Evolutionary conservation across 2,113 vertebrate genomes (phyloP).

Genomic region (Stegostoma tigrinum): DNA sequence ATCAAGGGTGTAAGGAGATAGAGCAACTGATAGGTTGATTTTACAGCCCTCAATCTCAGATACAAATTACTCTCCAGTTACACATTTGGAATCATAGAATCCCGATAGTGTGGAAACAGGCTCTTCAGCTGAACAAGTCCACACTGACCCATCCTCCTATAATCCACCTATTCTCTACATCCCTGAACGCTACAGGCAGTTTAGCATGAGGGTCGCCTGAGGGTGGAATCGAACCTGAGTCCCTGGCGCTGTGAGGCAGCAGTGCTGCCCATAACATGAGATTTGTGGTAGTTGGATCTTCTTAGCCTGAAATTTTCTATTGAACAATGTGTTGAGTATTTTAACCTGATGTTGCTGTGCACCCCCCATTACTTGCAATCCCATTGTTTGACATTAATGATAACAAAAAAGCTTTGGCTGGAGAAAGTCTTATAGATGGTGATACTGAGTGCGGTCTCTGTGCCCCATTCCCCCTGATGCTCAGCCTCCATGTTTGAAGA

Average conservation of each 20-base stretch:
- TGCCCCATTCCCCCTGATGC: not conserved
- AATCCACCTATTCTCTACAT: no score
- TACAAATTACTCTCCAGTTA: no score
- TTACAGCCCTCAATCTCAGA: not conserved
- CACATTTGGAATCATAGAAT: no score
- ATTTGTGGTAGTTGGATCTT: not conserved
- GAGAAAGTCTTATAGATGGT: not conserved
- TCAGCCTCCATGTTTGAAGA: not conserved
- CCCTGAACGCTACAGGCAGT: no score
- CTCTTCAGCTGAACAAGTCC: no score
- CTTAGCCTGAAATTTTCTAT: not conserved
- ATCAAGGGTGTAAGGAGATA: not conserved
- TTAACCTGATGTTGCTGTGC: not conserved
- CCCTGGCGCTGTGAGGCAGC: no score
- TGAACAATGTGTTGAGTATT: not conserved
- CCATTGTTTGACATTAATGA: not conserved
- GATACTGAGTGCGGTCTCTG: not conserved
- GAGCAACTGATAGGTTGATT: not conserved
- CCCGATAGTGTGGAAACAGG: no score
- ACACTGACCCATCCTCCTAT: no score
- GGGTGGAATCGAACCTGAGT: no score
- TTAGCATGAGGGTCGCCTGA: no score
- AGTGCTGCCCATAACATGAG: no score
- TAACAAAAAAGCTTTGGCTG: not conserved
- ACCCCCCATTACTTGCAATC: not conserved